Base-by-base conservation (phyloP, 2,113 vertebrate species). In the Triplophysa dalaica region DNA sequence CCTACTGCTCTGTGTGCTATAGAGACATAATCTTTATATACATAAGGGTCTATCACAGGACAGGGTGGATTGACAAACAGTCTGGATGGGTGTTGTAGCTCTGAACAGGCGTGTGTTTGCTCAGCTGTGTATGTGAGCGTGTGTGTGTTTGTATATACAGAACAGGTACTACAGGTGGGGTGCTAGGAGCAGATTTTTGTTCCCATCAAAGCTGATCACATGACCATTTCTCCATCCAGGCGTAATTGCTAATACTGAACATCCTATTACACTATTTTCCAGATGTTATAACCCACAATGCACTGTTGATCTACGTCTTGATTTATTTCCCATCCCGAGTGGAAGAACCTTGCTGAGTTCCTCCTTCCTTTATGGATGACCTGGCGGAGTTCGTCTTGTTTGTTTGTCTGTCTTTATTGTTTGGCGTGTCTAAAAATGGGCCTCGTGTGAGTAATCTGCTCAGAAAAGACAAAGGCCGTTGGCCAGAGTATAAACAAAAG, bases 81-180 rank as follows among this genome's bases (percentile, higher is more conserved):
- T 79, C 58, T 72, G 74, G 69, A 66, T 50, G 69, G 29, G 69
- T 0, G 69, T 48, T 11, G 61, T 73, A 41, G 78, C 26, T 67
- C 70, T 19, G 50, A 74, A 4, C 21, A 54, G 68, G 43, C 64
- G 60, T 38, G 52, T 93, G 87, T 91, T 93, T 91, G 88, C 87
- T 86, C 89, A 91, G 90, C 89, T 92, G 90, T 84, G 61, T 60
- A n/a, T 52, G 29, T 80, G 69, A 82, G 79, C 64, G n/a, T 76
- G 72, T 68, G n/a, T 76, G 72, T 81, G 50, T 80, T 22, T 86
- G 61, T 81, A 21, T 70, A 64, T 75, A 45, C 50, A 16, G 10
- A 56, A 62, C 54, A 61, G 52, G 70, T 61, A 68, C 68, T 62
- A 62, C 26, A 73, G 68, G 43, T 75, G 66, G n/a, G 52, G 21